phyloP scores from a whole-genome alignment of 2,113 vertebrate species.

The Paramormyrops kingsleyae region DNA sequence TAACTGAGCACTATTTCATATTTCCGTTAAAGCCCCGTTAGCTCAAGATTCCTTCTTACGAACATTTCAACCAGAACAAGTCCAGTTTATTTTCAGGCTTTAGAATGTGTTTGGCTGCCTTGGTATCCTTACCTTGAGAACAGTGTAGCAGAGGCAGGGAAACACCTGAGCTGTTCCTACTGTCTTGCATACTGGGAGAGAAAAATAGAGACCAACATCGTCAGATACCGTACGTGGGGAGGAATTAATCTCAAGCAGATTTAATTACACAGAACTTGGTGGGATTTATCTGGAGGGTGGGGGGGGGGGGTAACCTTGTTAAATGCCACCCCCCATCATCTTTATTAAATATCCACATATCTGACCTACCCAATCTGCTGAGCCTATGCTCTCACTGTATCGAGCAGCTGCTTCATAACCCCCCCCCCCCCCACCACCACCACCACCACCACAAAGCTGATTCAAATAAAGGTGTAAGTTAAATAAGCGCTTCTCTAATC shows the following conservation, averaged over 20 bases:
- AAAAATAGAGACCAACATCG: background rate
- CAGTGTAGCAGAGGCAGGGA: background rate
- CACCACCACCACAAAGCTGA: background rate
- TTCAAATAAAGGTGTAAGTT: background rate
- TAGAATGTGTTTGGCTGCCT: background rate
- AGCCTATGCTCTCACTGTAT: background rate
- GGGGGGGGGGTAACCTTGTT: background rate
- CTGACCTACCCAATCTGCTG: background rate
- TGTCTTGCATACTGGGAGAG: background rate
- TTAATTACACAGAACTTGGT: background rate
- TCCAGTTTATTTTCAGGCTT: background rate
- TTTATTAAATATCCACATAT: background rate
- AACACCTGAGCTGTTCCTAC: background rate
- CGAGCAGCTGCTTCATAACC: background rate
- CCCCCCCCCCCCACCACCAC: background rate
- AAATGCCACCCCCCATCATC: background rate
- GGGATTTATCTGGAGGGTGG: background rate
- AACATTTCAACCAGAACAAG: background rate
- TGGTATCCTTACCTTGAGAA: background rate
- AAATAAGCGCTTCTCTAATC: background rate
- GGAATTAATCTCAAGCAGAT: background rate
- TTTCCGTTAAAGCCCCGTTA: background rate
- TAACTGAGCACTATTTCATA: background rate
- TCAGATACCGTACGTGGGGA: background rate
- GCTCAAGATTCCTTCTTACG: background rate